Evolutionary conservation across 2,113 vertebrate species (phyloP), one percentile per base, ranked within the genome.

Genomic region (Origma solitaria): DNA sequence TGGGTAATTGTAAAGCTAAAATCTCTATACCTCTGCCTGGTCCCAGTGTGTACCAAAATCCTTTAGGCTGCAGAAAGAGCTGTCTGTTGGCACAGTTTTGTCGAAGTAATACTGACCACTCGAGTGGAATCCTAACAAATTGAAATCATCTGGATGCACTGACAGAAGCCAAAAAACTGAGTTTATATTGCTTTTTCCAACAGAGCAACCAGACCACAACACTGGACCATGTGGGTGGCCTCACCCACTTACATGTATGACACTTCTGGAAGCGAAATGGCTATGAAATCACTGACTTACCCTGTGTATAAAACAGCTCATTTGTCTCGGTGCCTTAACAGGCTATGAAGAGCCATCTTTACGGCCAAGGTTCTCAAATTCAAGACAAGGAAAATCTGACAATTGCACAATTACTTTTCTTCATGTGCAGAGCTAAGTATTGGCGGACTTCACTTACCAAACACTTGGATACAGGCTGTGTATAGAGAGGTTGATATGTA

Each of bases 61-160:
- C 78, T 86, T 53, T 82, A 75, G 49, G 23, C 71, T 96, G 82
- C 82, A 71, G 62, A 94, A 94, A 66, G 78, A 88, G 82, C 57
- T 91, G 95, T 82, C 85, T 97, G 75, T 88, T 97, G 95, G 96
- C 95, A 95, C 27, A 69, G 61, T 50, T 95, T 94, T 94, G 85
- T 95, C 76, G 89, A 77, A 95, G 71, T 94, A 96, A 96, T 95
- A 92, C 96, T 97, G 97, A 96, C 97, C 96, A 88, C 92, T 97
- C 47, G 82, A 96, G 88, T 95, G 92, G 84, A 97, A 97, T 96
- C 82, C 78, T 82, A 73, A 94, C 94, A 98, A 98, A 98, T 97
- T 97, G 97, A 96, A 98, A 97, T 97, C 97, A 97, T 98, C 96
- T 98, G 97, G 82, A 82, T 97, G 69, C 35, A 35, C 90, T 91